These are phyloP conservation scores for Psettodes erumei DNA, from an alignment of 2,113 vertebrate genomes.

Conservation along the genomic window DNA sequence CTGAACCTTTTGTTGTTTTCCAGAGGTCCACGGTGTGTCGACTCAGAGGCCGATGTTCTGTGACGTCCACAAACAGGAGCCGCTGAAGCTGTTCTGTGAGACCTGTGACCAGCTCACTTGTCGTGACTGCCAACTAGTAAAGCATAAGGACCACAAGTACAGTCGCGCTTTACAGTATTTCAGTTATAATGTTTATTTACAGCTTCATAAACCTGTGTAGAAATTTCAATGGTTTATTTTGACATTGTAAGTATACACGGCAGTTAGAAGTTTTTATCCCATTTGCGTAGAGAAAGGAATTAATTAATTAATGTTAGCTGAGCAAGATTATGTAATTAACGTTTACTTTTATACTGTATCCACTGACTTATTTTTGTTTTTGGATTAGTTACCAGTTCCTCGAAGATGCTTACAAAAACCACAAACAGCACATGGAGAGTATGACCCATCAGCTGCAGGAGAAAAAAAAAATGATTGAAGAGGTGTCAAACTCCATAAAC, in stretches of 20 bases:
- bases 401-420: conserved; percentile 94
- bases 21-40: conserved; percentile 88
- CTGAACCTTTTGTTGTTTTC: conserved; percentile 9
- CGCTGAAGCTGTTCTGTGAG: conserved; percentile 95
- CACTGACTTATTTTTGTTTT: conserved; percentile 26
- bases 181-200: background rate
- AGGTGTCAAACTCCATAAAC: conserved; percentile 90
- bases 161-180: background rate
- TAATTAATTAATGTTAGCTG: no score
- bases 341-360: background rate
- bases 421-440: conserved; percentile 92
- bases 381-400: conserved; percentile 91
- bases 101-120: conserved; percentile 96
- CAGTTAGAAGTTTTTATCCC: background rate
- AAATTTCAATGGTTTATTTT: background rate
- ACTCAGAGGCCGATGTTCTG: conserved; percentile 92
- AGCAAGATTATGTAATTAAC: background rate
- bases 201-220: background rate
- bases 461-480: conserved; percentile 92
- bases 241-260: no score
- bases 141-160: conserved; percentile 97
- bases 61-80: conserved; percentile 93
- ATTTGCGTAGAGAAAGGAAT: background rate
- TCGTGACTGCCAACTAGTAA: conserved; percentile 92
- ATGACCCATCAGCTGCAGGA: conserved; percentile 92